Evolutionary conservation across 2,113 vertebrate genomes (phyloP).

Genomic region (Tamias sibiricus): DNA sequence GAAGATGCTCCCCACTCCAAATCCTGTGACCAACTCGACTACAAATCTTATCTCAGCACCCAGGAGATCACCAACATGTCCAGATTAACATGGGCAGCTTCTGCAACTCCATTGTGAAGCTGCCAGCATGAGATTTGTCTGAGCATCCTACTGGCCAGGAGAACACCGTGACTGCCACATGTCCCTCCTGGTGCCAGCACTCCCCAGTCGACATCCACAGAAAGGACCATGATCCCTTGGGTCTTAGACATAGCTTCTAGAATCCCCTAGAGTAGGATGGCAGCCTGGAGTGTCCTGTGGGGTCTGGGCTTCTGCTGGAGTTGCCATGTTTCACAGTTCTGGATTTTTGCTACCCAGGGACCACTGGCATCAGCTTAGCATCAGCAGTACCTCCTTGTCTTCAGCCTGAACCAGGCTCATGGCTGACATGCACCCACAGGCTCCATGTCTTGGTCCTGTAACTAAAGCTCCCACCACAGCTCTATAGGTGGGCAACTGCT

Average conservation of each 20-base stretch:
- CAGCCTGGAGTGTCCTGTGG: background rate
- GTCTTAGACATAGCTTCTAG: fast-evolving
- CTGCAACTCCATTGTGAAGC: constrained; percentile 96
- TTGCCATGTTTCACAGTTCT: constrained; percentile 89
- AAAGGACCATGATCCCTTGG: background rate
- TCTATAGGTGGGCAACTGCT: constrained; percentile 98
- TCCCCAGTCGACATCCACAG: background rate
- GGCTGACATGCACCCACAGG: constrained; percentile 94
- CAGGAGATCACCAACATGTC: constrained; percentile 92
- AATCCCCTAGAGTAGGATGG: background rate
- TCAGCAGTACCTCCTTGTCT: constrained; percentile 97
- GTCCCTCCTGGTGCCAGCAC: background rate
- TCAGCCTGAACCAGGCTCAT: constrained; percentile 95
- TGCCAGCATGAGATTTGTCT: constrained; percentile 96
- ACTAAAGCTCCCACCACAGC: constrained; percentile 93
- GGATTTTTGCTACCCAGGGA: constrained; percentile 98
- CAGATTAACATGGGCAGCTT: constrained; percentile 95
- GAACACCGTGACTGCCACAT: constrained; percentile 90
- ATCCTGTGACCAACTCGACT: constrained; percentile 96
- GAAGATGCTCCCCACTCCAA: constrained; percentile 94
- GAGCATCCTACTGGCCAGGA: constrained; percentile 96
- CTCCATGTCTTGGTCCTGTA: constrained; percentile 94
- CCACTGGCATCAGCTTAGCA: constrained; percentile 93
- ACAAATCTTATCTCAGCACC: constrained; percentile 91
- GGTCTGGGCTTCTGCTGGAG: background rate